Conservation (phyloP, 2,113 vertebrate genomes). For the Tetraodon nigroviridis region DNA sequence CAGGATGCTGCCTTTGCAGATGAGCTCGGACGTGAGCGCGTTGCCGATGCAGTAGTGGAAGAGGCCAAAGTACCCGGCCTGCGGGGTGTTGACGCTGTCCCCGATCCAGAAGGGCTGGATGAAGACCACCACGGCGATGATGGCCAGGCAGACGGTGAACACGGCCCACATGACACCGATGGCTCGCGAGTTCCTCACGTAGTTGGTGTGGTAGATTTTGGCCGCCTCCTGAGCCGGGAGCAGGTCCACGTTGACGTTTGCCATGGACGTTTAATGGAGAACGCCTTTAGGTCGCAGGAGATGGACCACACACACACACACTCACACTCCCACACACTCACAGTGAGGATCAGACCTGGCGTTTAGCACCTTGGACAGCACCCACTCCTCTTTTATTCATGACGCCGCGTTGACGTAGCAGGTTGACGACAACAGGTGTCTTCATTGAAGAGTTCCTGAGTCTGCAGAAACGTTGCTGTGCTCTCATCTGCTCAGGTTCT, state of each 20-base stretch:
- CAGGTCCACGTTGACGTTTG: constrained; percentile 75
- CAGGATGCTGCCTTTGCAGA: constrained; percentile 87
- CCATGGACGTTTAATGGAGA: too few species aligned
- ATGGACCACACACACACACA: neutral
- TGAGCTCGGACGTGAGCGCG: constrained; percentile 89
- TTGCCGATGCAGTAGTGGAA: constrained; percentile 96
- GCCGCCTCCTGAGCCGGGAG: constrained; percentile 92
- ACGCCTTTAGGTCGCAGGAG: neutral
- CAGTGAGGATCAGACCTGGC: neutral
- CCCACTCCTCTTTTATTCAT: constrained; percentile 5
- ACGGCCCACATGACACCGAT: constrained; percentile 94
- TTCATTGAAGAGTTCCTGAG: neutral
- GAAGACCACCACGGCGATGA: constrained; percentile 90
- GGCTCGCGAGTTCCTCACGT: constrained; percentile 90
- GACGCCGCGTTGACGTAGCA: constrained; percentile 26
- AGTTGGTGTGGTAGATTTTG: constrained; percentile 96
- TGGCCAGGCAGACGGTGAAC: constrained; percentile 90
- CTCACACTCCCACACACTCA: neutral
- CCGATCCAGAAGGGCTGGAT: constrained; percentile 98
- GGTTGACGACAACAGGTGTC: neutral
- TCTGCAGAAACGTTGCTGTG: neutral
- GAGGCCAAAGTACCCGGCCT: constrained; percentile 94
- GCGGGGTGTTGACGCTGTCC: constrained; percentile 91
- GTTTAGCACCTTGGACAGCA: constrained; percentile 61
- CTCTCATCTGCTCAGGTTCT: too few species aligned